These are phyloP conservation scores for Galaxias olidus DNA, from an alignment of 2,797 vertebrate genomes.

Conservation along the genomic window DNA sequence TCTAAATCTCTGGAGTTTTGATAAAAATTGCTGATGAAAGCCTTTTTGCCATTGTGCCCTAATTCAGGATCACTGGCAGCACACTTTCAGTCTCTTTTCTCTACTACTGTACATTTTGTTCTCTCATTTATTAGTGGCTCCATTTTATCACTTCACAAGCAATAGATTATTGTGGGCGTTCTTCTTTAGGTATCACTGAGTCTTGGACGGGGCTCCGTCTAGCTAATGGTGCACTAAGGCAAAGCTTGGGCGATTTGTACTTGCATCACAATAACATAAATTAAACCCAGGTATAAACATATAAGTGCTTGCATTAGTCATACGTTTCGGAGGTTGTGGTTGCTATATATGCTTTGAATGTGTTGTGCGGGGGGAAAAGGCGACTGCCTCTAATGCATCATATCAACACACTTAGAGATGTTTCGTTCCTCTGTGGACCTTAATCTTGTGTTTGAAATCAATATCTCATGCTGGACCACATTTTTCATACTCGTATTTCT, in stretches of 20 bases:
- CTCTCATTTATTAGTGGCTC: no score
- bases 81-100: conserved; percentile 20
- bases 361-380: conserved; percentile 12
- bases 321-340: no score
- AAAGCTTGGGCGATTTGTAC: conserved; percentile 1
- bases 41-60: conserved; percentile 51
- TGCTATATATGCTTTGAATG: background rate
- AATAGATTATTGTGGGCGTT: no score
- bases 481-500: conserved; percentile 30
- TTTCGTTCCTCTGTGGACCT: conserved; percentile 22
- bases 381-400: conserved; percentile 19
- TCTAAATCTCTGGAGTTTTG: conserved; percentile 47
- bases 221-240: conserved; percentile 53
- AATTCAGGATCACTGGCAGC: conserved; percentile 37
- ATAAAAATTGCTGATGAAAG: conserved; percentile 58
- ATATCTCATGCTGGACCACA: conserved; percentile 28
- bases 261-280: no score
- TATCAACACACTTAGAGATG: conserved; percentile 18
- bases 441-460: conserved; percentile 35
- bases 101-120: background rate
- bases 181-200: no score
- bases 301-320: no score
- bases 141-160: no score
- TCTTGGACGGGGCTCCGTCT: no score
- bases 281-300: no score